phyloP scores from a whole-genome alignment of 2,113 vertebrate species.

The Circaetus cinerascens region DNA sequence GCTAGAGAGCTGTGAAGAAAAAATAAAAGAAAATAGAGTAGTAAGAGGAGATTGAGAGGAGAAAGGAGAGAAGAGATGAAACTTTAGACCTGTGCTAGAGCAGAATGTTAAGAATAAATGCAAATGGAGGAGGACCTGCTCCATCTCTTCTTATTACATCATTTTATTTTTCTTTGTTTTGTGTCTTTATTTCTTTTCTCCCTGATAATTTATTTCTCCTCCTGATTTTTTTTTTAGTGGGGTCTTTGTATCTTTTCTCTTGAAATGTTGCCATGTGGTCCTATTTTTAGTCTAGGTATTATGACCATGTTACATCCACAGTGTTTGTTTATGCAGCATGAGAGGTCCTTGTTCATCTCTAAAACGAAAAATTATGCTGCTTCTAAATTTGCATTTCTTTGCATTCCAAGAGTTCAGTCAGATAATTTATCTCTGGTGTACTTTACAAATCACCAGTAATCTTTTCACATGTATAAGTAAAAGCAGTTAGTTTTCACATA shows the following conservation, averaged over 20 bases:
- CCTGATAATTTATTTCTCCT: background rate
- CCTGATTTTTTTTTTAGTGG: background rate
- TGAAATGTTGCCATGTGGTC: background rate
- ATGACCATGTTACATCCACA: background rate
- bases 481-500: background rate
- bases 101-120: background rate
- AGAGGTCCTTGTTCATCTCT: background rate
- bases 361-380: background rate
- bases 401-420: background rate
- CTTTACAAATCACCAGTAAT: background rate
- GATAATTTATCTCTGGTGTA: background rate
- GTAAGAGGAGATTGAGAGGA: background rate
- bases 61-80: background rate
- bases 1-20: background rate
- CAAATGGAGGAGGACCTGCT: background rate
- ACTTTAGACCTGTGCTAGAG: background rate
- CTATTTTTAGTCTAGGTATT: background rate
- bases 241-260: background rate
- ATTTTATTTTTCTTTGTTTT: background rate
- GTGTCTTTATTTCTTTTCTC: background rate
- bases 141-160: background rate
- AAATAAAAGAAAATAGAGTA: background rate
- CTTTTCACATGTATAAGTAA: background rate
- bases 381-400: background rate
- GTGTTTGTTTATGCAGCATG: background rate